phyloP scores from a whole-genome alignment of 2,888 invertebrate genomes.

The Mantis religiosa region DNA sequence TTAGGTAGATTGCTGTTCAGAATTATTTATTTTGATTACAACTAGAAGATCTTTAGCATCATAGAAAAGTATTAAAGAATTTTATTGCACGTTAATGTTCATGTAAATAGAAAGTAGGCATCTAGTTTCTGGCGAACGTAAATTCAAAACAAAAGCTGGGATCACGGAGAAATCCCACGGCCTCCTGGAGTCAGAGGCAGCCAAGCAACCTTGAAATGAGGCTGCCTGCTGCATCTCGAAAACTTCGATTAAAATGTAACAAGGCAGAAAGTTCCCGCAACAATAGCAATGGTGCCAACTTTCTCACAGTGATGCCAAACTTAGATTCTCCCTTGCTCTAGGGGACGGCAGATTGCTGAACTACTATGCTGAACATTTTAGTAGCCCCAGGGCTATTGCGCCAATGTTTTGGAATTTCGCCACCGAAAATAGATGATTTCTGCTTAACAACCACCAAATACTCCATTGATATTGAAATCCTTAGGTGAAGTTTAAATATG shows the following conservation, averaged over 20 bases:
- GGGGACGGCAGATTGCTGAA: no score
- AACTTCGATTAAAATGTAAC: constrained; percentile 22
- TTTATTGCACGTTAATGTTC: no score
- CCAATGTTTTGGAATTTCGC: background rate
- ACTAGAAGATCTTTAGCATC: no score
- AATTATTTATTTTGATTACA: no score
- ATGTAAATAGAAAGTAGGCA: background rate
- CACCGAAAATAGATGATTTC: background rate
- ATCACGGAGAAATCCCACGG: background rate
- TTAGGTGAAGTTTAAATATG: no score
- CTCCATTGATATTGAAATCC: no score
- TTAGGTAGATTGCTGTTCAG: no score
- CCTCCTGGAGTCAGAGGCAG: background rate
- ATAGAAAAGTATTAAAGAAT: no score
- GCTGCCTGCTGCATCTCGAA: background rate
- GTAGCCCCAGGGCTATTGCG: no score
- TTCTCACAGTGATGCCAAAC: no score
- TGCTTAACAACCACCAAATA: background rate
- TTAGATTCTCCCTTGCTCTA: no score
- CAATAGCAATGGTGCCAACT: background rate
- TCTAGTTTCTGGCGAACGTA: background rate
- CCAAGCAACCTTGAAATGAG: constrained; percentile 12
- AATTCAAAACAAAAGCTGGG: background rate
- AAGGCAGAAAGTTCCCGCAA: background rate
- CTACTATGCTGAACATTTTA: no score